These are phyloP conservation scores for Greenwoodochromis staneri DNA, from an alignment of 2,113 vertebrate genomes.

Conservation along the genomic window DNA sequence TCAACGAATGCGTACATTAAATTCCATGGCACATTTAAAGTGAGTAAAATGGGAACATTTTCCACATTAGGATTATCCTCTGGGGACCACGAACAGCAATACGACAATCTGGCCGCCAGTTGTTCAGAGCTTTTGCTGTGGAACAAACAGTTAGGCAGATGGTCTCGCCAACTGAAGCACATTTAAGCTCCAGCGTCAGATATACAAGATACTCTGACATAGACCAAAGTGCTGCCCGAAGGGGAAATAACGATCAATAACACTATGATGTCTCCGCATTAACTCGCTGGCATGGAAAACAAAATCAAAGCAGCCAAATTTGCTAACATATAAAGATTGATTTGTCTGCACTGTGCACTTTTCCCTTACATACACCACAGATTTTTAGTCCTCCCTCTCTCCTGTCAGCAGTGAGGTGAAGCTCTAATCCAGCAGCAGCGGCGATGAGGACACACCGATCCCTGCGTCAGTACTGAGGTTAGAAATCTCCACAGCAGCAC, in stretches of 20 bases:
- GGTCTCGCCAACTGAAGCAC: neutral
- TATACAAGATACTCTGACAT: neutral
- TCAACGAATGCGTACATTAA: neutral
- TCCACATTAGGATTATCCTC: neutral
- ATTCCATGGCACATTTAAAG: neutral
- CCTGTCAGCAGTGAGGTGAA: neutral
- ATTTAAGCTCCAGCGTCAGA: neutral
- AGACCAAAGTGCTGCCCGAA: neutral
- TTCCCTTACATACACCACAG: neutral
- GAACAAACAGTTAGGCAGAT: neutral
- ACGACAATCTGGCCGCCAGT: neutral
- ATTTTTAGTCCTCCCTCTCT: neutral
- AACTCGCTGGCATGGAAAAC: neutral
- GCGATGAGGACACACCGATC: neutral
- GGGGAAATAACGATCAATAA: neutral
- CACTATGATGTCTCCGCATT: fast-evolving
- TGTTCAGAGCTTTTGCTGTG: neutral
- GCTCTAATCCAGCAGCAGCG: conserved; percentile 37
- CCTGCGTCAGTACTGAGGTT: neutral
- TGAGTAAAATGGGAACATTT: neutral
- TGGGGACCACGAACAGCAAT: neutral
- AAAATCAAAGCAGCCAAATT: neutral
- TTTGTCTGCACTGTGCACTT: neutral
- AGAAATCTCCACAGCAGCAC: neutral
- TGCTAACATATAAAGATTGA: neutral